These are phyloP conservation scores for Brotogeris chrysoptera DNA, from an alignment of 2,797 vertebrate species.

Conservation along the genomic window DNA sequence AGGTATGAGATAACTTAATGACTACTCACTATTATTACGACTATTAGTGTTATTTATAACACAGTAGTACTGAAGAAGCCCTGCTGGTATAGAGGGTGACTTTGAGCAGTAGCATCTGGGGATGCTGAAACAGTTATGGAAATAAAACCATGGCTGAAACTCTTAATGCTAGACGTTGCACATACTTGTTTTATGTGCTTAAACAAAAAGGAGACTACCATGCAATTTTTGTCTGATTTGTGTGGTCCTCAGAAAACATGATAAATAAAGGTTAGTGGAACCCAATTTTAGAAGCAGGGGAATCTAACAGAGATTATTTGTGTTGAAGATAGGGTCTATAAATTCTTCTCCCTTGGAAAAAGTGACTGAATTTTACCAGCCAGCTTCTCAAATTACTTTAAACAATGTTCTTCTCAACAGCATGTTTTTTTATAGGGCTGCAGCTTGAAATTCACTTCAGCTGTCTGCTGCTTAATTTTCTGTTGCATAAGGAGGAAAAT, in stretches of 20 bases:
- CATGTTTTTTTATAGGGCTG: neutral
- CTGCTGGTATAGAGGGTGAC: neutral
- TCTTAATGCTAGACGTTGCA: neutral
- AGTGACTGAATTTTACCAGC: neutral
- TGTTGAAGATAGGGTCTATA: neutral
- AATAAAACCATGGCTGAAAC: neutral
- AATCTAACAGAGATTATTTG: neutral
- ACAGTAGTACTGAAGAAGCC: neutral
- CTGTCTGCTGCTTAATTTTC: neutral
- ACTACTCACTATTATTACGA: fast-evolving
- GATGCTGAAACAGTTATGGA: neutral
- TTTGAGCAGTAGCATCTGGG: neutral
- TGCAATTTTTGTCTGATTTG: neutral
- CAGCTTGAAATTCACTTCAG: neutral
- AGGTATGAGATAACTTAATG: neutral
- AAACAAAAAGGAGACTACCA: neutral
- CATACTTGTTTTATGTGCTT: neutral
- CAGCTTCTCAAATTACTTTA: neutral
- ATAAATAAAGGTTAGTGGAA: neutral
- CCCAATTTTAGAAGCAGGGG: neutral
- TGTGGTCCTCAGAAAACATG: neutral
- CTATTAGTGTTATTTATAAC: neutral
- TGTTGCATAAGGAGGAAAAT: neutral
- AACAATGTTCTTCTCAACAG: neutral
- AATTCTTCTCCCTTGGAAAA: neutral